Percentiles rank a stretch among this genome's conserved stretches.
These are phyloP conservation scores for Nezara viridula DNA, from an alignment of 2,888 invertebrate genomes.

Conservation along the genomic window DNA sequence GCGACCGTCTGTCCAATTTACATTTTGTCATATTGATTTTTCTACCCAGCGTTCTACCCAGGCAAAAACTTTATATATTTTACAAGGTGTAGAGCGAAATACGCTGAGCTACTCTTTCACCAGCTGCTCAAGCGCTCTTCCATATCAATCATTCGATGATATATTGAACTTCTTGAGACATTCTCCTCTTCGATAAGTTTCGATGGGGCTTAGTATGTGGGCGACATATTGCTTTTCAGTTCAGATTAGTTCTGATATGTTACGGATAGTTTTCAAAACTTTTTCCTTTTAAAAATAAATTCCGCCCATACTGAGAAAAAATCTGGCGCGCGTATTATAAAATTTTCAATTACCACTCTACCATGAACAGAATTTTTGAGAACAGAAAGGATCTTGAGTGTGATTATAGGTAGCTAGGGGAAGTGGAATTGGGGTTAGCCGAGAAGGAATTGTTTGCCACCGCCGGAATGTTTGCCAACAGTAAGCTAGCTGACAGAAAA, in stretches of 20 bases:
- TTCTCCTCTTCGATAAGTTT: neutral
- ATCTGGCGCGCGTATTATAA: no score
- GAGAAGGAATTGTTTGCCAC: neutral
- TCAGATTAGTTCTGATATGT: neutral
- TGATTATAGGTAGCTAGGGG: neutral
- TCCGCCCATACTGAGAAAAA: no score
- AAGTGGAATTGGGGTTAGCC: neutral
- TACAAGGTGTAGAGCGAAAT: neutral
- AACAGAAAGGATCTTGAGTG: no score
- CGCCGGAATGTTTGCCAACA: neutral
- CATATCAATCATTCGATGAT: neutral
- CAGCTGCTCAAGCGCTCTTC: neutral
- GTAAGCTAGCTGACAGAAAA: constrained; percentile 3
- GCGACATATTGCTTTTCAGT: neutral
- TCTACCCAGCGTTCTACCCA: neutral
- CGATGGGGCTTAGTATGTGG: neutral
- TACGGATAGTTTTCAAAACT: neutral
- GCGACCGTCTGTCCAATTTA: neutral
- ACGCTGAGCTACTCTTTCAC: neutral
- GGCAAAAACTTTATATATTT: neutral
- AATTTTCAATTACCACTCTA: no score
- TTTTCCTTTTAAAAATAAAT: neutral
- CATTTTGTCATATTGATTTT: neutral
- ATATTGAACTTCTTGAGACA: neutral
- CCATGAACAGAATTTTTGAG: no score